These are phyloP conservation scores for Ianthella basta DNA, from an alignment of 37 sponge, comb jelly and placozoan genomes.

Conservation along the genomic window DNA sequence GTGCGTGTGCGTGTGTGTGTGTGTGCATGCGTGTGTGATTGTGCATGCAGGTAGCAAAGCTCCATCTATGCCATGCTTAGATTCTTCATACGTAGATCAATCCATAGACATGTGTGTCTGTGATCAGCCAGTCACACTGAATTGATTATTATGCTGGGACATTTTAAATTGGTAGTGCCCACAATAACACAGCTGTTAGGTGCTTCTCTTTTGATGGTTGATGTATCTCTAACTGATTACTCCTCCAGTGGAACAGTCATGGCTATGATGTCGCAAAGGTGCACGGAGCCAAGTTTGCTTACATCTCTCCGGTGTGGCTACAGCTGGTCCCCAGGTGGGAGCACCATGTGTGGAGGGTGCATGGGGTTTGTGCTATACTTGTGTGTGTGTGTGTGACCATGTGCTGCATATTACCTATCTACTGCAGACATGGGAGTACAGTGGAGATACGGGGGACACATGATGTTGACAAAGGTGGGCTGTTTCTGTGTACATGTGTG, in stretches of 20 bases:
- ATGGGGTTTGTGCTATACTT: too few relatives aligned
- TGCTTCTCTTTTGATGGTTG: too few relatives aligned
- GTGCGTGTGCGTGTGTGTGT: too few relatives aligned
- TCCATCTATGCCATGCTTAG: background rate
- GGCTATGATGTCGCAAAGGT: conserved; percentile 94
- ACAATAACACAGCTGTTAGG: too few relatives aligned
- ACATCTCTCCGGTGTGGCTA: conserved; percentile 97
- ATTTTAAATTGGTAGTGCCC: too few relatives aligned
- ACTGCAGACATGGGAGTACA: conserved; percentile 36
- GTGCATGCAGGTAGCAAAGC: background rate
- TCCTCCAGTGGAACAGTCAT: conserved; percentile 92
- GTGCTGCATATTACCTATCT: background rate
- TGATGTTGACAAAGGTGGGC: conserved; percentile 91
- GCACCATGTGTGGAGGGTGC: background rate
- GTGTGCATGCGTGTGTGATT: too few relatives aligned
- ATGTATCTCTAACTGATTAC: too few relatives aligned
- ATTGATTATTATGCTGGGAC: too few relatives aligned
- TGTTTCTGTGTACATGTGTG: background rate
- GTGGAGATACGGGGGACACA: conserved; percentile 82
- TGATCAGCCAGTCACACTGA: too few relatives aligned
- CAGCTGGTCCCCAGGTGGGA: conserved; percentile 71
- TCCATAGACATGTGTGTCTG: too few relatives aligned
- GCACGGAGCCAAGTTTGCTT: conserved; percentile 91
- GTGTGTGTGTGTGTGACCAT: background rate
- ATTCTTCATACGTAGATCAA: too few relatives aligned